These are phyloP conservation scores for Callospermophilus lateralis DNA, from an alignment of 2,113 vertebrate genomes.

Conservation along the genomic window DNA sequence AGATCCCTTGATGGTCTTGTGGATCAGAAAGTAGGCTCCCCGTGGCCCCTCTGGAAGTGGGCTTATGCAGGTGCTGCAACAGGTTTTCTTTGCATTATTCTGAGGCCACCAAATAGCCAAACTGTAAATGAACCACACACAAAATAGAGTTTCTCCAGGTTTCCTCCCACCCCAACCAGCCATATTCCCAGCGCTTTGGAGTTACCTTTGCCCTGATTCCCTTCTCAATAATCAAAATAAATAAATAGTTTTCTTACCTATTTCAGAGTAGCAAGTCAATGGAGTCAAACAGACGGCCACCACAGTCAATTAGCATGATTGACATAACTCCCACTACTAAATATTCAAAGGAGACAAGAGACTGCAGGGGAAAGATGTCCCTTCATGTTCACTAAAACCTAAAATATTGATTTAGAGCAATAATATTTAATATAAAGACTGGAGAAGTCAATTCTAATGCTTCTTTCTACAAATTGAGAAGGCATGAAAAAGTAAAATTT, in stretches of 20 bases:
- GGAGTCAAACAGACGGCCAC: background rate
- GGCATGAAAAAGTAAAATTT: background rate
- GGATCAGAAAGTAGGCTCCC: background rate
- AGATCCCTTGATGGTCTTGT: fast-evolving
- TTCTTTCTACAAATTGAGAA: background rate
- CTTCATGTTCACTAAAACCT: background rate
- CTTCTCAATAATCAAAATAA: background rate
- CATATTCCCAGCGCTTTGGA: background rate
- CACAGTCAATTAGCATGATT: background rate
- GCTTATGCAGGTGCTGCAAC: background rate
- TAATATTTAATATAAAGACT: background rate
- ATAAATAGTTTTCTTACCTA: background rate
- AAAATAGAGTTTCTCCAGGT: background rate
- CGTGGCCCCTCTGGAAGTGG: background rate
- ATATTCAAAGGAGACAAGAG: background rate
- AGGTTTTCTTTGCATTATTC: background rate
- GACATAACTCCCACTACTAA: background rate
- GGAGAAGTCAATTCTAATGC: background rate
- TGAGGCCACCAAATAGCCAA: background rate
- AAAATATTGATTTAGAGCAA: background rate
- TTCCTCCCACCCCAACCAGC: background rate
- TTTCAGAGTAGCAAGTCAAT: background rate
- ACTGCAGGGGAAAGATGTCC: background rate
- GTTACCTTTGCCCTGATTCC: background rate
- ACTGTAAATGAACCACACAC: background rate